These are phyloP conservation scores for Toxotes chatareus DNA, from an alignment of 2,113 vertebrate species.

Conservation along the genomic window DNA sequence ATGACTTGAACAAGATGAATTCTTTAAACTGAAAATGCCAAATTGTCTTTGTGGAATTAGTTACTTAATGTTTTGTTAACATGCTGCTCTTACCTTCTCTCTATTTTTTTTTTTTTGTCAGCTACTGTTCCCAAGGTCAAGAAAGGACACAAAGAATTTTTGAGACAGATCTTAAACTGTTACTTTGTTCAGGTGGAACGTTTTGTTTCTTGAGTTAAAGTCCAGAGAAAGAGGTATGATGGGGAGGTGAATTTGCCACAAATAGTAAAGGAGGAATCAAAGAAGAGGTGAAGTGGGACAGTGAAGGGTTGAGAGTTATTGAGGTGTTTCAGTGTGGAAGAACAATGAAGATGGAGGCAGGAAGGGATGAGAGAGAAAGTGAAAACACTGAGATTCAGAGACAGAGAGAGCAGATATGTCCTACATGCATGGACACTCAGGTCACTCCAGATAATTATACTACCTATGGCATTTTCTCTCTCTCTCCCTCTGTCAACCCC, in stretches of 20 bases:
- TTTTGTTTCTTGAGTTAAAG: not conserved
- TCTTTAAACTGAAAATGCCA: too few relatives aligned
- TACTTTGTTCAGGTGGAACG: not conserved
- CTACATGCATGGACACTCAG: constrained; percentile 71
- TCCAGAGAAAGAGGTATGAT: not conserved
- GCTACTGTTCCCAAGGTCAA: too few relatives aligned
- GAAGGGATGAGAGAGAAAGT: not conserved
- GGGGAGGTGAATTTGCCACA: not conserved
- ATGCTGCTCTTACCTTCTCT: too few relatives aligned
- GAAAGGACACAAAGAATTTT: too few relatives aligned
- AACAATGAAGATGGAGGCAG: constrained; percentile 16
- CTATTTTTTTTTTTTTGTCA: not conserved
- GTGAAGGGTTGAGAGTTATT: not conserved
- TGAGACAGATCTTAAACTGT: not conserved
- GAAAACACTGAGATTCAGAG: not conserved
- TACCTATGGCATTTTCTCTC: constrained; percentile 38
- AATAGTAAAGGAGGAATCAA: constrained; percentile 1
- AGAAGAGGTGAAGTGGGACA: constrained; percentile 15
- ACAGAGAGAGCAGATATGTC: constrained; percentile 34
- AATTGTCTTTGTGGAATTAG: too few relatives aligned
- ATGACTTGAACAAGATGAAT: too few relatives aligned
- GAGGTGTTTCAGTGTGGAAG: not conserved
- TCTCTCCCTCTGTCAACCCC: constrained; percentile 25
- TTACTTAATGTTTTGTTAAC: too few relatives aligned
- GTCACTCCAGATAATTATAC: constrained; percentile 62